Evolutionary conservation across 2,797 vertebrate species (phyloP), one percentile per base, ranked within the genome.

Genomic region (Typhlichthys subterraneus): DNA sequence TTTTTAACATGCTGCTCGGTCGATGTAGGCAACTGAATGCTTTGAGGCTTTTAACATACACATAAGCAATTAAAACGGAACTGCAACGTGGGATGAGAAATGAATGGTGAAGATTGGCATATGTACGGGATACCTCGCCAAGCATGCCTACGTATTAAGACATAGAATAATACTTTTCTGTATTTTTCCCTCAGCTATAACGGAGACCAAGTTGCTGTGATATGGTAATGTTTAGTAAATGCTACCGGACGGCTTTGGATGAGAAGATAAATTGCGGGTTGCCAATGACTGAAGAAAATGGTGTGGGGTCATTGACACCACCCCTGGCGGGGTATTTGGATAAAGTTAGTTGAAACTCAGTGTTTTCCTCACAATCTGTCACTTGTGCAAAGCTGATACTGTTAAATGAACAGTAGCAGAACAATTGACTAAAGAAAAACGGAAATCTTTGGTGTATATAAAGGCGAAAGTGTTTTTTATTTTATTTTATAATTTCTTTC

Each of bases 331-430:
- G 97, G 95, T 98, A 93, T 96, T 96, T 97, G 96, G 96, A 95
- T 96, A 98, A 99, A 98, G 97, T 99, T 95, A 98, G 97, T 99
- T 94, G 87, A 93, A 90, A 90, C 94, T 93, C 85, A 45, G 73
- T 82, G 87, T 77, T 88, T 93, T 95, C 88, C 92, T 93, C 93
- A 93, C 88, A 81, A 83, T 79, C 82, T 90, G 90, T 94, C 95
- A 92, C 93, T 75, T 91, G 94, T 95, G 94, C 95, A 97, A 95
- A 98, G 94, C 91, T 91, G 91, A 38, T 38, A 74, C 77, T 89
- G 81, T 82, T 23, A 42, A 79, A 13, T 70, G n/a, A 4, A 50
- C 83, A 83, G 81, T 83, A 68, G 73, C 72, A 77, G 63, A 68
- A 72, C 19, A 83, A 82, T 85, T 67, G 12, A 57, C 5, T 47